Base-by-base conservation (phyloP, 2,888 invertebrate species). In the Nemurella pictetii region DNA sequence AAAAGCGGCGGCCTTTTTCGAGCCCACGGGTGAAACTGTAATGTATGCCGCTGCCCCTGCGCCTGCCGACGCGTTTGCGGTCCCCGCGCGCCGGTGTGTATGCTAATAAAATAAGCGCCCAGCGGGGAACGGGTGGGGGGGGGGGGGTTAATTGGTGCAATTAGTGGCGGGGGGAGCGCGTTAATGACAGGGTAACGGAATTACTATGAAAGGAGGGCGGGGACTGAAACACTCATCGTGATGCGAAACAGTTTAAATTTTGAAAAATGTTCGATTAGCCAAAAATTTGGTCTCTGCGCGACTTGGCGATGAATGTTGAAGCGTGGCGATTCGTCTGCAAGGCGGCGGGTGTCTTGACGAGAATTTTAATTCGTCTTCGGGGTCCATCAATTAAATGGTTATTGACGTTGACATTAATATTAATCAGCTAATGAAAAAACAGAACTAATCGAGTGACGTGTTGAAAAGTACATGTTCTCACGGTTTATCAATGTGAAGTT, bases 151-250 rank as follows among this genome's bases (percentile, higher is more conserved):
- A 85, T 85, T 84, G 85, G 77, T 72, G 83, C 84, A 85, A 85
- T 85, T 84, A 85, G 84, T 32, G 55, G 27, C 85, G 80, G 84
- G 80, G 73, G 82, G 78, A 72, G 83, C 26, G 83, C 73, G 82
- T 32, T 86, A 86, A 86, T 86, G 83, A 85, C 86, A 86, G 84
- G 85, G 85, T 36, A 75, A 72, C 73, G 78, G 55, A 29, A 72
- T 26, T 4, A 35, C 36, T 75, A 55, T 75, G 75, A 75, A 75
- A 75, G 75, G 75, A 27, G 75, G 75, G 75, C 75, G 75, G 26
- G 75, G 75, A 25, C 27, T 75, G 7, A 75, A 26, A 5, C 75
- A 75, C 75, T 75, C 55, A 55, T 3, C 55, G 55, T 55, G 55
- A 55, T 55, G 55, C 55, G 55, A 55, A 55, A 55, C 55, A 55